Base-by-base conservation (phyloP, 2,888 invertebrate genomes). In the Plebejus argus region DNA sequence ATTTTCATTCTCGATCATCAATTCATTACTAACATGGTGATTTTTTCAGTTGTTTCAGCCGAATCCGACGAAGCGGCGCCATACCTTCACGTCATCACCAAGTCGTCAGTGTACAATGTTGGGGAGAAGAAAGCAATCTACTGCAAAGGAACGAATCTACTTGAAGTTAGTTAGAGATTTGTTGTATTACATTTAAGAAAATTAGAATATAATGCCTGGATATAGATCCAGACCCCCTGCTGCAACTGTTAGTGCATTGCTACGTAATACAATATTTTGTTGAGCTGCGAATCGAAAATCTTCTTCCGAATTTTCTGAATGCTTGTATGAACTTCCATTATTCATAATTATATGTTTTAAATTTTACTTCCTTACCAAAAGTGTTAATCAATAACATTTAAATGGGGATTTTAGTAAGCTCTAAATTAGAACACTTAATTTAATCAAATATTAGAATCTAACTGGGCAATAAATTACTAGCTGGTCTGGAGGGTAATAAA, bases 41-140 rank as follows among this genome's bases (percentile, higher is more conserved):
- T 23, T 28, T 77, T 86, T 86, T 8, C 89, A 93, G 92, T 86
- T 61, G 80, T 84, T 79, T 84, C 88, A 72, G 82, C 84, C 70
- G 86, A 86, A 61, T 84, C 84, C n/a, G 85, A 86, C n/a, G 83
- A 85, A 20, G 84, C 81, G 0, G 84, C 85, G 79, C 90, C 90
- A 0, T 84, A 83, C 45, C 85, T 93, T 49, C 83, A 83, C 72
- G 88, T 93, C 72, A 85, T 90, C 85, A 88, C 92, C 3, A 85
- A 86, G 78, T 87, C 88, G 0, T 88, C 89, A 1, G 89, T 91
- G 28, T 91, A 89, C 86, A 89, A 92, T 78, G 88, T 87, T 0
- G 89, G 88, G 0, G 92, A 92, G 66, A 88, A 84, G 49, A 91
- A 89, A 83, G 93, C 88, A 5, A 91, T 94, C 76, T 92, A 89